Conservation (phyloP, 1,140 invertebrate genomes). For the Whitmania pigra region DNA sequence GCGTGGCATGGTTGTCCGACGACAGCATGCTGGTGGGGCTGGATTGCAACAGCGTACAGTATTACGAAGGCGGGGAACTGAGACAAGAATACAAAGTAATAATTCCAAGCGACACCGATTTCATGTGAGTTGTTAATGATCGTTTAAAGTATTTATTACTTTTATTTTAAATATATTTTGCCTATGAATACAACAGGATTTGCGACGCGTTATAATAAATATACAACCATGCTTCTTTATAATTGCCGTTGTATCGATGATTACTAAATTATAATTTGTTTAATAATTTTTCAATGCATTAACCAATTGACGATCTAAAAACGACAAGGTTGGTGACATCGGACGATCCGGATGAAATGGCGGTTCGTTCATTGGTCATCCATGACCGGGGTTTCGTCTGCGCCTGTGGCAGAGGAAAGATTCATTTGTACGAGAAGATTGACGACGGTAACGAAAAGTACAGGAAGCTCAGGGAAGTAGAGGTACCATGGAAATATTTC, state of each 20-base stretch:
- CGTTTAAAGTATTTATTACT: no score
- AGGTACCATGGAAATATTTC: neutral
- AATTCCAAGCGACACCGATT: neutral
- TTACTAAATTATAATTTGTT: no score
- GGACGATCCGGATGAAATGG: neutral
- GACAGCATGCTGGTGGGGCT: neutral
- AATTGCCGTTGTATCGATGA: no score
- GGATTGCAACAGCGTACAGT: conserved; percentile 4
- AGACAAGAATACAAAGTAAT: neutral
- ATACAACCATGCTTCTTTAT: no score
- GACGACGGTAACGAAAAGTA: conserved; percentile 2
- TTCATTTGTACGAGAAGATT: conserved; percentile 3
- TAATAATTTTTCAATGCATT: no score
- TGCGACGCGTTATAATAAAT: no score
- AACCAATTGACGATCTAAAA: no score
- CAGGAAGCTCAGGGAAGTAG: conserved; percentile 8
- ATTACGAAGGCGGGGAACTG: neutral
- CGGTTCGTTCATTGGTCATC: neutral
- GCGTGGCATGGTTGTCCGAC: neutral
- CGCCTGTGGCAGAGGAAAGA: conserved; percentile 6
- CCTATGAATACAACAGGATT: no score
- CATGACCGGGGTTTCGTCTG: neutral
- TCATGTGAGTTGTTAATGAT: conserved; percentile 2
- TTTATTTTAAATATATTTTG: neutral
- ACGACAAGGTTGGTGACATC: neutral